These are phyloP conservation scores for Hypotaenidia okinawae DNA, from an alignment of 2,797 vertebrate genomes.

Conservation along the genomic window DNA sequence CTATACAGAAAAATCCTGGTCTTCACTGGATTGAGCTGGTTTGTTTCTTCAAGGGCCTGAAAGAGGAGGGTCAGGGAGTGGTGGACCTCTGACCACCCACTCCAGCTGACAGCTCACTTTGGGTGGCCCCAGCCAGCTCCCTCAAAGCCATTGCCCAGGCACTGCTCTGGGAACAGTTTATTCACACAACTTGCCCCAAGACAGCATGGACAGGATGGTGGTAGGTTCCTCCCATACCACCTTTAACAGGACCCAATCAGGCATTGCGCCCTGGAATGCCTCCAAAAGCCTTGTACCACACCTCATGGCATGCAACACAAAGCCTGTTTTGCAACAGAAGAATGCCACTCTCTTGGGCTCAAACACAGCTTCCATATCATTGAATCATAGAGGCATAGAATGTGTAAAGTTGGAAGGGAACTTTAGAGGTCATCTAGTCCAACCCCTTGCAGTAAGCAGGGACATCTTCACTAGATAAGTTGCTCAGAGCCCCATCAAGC, in stretches of 20 bases:
- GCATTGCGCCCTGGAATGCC: not conserved
- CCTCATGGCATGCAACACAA: not conserved
- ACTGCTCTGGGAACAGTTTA: not conserved
- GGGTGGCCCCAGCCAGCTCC: not conserved
- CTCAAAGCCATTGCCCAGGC: not conserved
- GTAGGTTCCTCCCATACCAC: not conserved
- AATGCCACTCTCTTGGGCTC: not conserved
- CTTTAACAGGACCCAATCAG: not conserved
- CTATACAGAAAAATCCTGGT: not conserved
- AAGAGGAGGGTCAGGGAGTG: not conserved
- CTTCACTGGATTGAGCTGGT: not conserved
- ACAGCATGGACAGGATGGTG: not conserved
- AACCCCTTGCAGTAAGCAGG: no score
- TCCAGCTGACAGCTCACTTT: not conserved
- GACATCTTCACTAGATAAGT: no score
- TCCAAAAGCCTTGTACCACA: accelerated
- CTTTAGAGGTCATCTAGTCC: no score
- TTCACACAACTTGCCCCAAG: not conserved
- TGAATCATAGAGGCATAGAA: no score
- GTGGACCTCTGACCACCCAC: not conserved
- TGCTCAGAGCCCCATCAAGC: no score
- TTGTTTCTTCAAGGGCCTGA: not conserved
- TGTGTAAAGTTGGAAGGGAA: no score
- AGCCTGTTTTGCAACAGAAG: not conserved
- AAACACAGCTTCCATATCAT: not conserved